Conservation (phyloP, 2,888 invertebrate species). For the Dynastes grantii region DNA sequence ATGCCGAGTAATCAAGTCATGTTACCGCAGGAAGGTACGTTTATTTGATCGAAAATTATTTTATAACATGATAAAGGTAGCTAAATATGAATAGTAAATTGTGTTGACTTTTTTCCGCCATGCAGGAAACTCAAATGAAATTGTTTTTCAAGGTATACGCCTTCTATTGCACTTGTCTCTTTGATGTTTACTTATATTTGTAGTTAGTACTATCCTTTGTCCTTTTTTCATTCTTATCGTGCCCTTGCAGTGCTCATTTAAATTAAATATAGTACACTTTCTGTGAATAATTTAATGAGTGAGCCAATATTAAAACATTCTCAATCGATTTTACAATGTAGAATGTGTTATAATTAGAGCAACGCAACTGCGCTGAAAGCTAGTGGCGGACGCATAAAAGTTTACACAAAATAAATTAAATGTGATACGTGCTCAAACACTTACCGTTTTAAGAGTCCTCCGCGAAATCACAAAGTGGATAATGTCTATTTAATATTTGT, state of each 20-base stretch:
- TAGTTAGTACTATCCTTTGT: neutral
- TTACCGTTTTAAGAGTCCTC: no score
- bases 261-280: neutral
- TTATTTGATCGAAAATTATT: conserved; percentile 22
- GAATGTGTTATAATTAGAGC: no score
- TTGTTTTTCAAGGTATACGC: conserved; percentile 60
- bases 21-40: conserved; percentile 96
- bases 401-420: no score
- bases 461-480: no score
- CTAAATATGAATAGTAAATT: conserved; percentile 62
- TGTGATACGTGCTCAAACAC: no score
- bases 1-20: conserved; percentile 91
- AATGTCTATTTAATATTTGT: no score
- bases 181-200: neutral
- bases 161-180: neutral
- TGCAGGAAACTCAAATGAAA: conserved; percentile 68
- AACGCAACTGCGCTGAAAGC: no score
- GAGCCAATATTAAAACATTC: no score
- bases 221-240: neutral
- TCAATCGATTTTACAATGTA: no score
- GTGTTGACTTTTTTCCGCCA: conserved; percentile 65
- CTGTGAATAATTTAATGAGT: no score
- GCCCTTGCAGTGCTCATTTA: neutral
- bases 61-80: conserved; percentile 16
- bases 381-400: no score